Evolutionary conservation across 2,888 invertebrate species (phyloP), one percentile per base, ranked within the genome.

Genomic region (Labia minor): DNA sequence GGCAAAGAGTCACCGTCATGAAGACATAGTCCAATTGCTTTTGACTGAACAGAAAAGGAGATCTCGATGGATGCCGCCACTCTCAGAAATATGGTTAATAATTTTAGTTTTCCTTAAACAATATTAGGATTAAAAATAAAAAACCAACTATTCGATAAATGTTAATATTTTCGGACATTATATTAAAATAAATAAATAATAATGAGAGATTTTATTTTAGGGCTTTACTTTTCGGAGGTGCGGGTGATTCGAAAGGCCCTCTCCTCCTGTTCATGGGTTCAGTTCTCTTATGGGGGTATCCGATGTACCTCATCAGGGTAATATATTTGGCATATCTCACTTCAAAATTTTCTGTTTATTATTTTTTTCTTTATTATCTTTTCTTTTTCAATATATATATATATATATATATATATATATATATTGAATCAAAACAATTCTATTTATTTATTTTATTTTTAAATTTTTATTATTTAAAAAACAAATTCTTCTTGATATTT

Each of bases 171-270:
- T n/a, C n/a, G n/a, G n/a, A n/a, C n/a, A n/a, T n/a, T n/a, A n/a
- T n/a, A n/a, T n/a, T n/a, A n/a, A n/a, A n/a, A n/a, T n/a, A n/a
- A n/a, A n/a, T n/a, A n/a, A n/a, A n/a, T n/a, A n/a, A n/a, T n/a
- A n/a, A n/a, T 26, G 4, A 11, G 2, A 62, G 21, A 21, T 21
- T 62, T 62, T 65, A 16, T 76, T 76, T 26, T 74, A 84, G 84
- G 92, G 89, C 90, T 37, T 80, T 94, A 73, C 80, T 94, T 21
- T 95, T 94, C 76, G 95, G 94, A 2, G 92, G 92, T 65, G 92
- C 92, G 11, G 94, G 93, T 0, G 91, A 94, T 74, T 92, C 92
- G 0, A 95, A 94, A 78, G 90, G 90, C 16, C 93, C 95, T 0
- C 77, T 95, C 19, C 78, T 94, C 21, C 85, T 95, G 74, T 93